Evolutionary conservation across 2,888 invertebrate genomes (phyloP).

Genomic region (Buathra laborator): DNA sequence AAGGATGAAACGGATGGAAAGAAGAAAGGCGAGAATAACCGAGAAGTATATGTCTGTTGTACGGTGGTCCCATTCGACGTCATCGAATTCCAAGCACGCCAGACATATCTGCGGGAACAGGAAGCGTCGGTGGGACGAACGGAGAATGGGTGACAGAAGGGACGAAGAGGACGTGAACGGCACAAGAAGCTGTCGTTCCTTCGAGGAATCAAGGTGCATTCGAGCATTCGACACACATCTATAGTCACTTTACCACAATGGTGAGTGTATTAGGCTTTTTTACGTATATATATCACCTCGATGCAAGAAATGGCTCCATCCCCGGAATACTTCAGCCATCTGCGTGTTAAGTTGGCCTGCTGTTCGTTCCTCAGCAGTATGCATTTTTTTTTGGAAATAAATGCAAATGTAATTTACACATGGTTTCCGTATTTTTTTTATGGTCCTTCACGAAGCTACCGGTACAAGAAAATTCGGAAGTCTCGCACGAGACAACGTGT

Average conservation of each 20-base stretch:
- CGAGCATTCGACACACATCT: constrained; percentile 51
- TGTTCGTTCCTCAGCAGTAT: not conserved
- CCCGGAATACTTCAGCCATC: not conserved
- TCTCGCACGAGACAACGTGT: too few species aligned
- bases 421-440: too few species aligned
- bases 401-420: too few species aligned
- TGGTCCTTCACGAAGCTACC: too few species aligned
- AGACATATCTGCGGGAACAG: constrained; percentile 51
- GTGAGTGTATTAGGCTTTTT: not conserved
- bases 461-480: too few species aligned
- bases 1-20: not conserved
- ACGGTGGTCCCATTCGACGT: constrained; percentile 45
- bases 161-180: constrained; percentile 32
- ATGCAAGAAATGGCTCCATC: constrained; percentile 25
- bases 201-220: constrained; percentile 50
- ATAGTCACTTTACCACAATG: constrained; percentile 37
- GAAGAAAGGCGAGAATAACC: constrained; percentile 3
- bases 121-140: constrained; percentile 25
- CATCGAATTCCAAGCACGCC: constrained; percentile 67
- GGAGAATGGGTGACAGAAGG: constrained; percentile 14
- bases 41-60: constrained; percentile 33
- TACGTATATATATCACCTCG: constrained; percentile 26
- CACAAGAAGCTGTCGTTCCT: constrained; percentile 46
- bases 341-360: not conserved
- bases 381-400: too few species aligned